phyloP scores from a whole-genome alignment of 2,113 vertebrate species.

The Mormoops blainvillei region DNA sequence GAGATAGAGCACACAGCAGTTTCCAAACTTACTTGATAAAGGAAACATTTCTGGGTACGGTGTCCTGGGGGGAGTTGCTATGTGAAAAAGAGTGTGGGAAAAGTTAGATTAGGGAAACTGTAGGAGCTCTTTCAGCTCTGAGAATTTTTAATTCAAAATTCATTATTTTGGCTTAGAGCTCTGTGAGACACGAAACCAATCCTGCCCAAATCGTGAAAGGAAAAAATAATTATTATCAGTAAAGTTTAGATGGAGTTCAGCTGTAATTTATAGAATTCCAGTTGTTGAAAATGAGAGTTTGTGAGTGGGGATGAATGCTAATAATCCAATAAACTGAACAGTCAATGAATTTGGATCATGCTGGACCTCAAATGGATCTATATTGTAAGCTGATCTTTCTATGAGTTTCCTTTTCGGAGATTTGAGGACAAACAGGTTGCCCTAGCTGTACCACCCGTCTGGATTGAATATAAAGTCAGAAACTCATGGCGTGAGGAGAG shows the following conservation, averaged over 20 bases:
- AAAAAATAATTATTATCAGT: not conserved
- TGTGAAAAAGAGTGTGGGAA: not conserved
- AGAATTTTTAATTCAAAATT: not conserved
- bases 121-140: not conserved
- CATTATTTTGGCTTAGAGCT: not conserved
- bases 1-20: not conserved
- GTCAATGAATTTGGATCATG: not conserved
- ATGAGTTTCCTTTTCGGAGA: not conserved
- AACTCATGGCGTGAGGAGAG: not conserved
- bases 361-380: not conserved
- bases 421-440: not conserved
- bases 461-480: not conserved
- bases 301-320: too few relatives aligned
- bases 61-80: not conserved
- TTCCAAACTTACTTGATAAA: not conserved
- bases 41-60: not conserved
- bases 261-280: not conserved
- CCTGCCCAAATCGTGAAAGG: not conserved
- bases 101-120: not conserved
- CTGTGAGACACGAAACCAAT: not conserved
- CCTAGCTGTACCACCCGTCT: not conserved
- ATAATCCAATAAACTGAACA: not conserved
- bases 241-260: not conserved
- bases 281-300: not conserved
- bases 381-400: not conserved